Base-by-base conservation (phyloP, 2,113 vertebrate species). In the Bombycilla garrulus region DNA sequence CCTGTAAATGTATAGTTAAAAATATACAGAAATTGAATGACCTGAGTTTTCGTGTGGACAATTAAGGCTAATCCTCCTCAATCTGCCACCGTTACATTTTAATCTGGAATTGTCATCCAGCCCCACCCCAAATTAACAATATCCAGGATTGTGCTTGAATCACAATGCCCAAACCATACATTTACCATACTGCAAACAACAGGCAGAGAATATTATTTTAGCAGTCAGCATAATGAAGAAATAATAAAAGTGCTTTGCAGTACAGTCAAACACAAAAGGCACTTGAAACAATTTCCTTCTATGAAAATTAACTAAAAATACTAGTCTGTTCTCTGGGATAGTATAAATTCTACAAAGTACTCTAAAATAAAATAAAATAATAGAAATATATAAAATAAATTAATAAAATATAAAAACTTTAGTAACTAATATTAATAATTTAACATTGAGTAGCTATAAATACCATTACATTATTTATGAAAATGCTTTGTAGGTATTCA, bases 141-240 rank as follows among this genome's bases (percentile, higher is more conserved):
- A 93, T 83, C 35, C 56, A 84, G 71, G 88, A 38, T 11, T 83
- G 61, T 58, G 72, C 31, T 94, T 58, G 71, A 92, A 54, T 48
- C 56, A 51, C 67, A 94, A 71, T 36, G 80, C 80, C 86, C 80
- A 80, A 78, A 71, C 26, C 85, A 78, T 40, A 38, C 36, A 66
- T 86, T 92, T 88, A 74, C 58, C 81, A 47, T 13, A 65, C 60
- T 90, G 86, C 65, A 90, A 92, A 81, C 80, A 94, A 90, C 1
- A 92, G 93, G 79, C 82, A 97, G 85, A 95, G 60, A 93, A 74
- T 56, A 78, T 78, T 64, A 86, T 60, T 88, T 92, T 18, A 95
- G 92, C 61, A 86, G 47, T 86, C 70, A 96, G 60, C 57, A 84
- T 38, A 69, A 90, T 24, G 44, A 90, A 51, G 72, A 93, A 88